Percentiles rank a stretch among this genome's conserved stretches.
phyloP scores from a whole-genome alignment of 1,140 invertebrate species.

The Tetramorium simillimum region DNA sequence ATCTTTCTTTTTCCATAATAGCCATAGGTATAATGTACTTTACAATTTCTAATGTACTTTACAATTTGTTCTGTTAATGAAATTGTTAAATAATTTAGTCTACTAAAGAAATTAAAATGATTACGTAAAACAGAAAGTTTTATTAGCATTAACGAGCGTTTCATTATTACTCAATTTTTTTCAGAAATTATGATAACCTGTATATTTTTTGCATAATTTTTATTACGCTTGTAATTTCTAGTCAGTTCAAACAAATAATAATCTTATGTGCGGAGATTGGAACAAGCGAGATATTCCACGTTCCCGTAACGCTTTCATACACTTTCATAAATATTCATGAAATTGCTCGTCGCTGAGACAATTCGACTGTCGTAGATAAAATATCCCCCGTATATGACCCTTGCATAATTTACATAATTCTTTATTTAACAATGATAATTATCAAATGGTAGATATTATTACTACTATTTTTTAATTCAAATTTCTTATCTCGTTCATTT shows the following conservation, averaged over 20 bases:
- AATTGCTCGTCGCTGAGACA: conserved; percentile 14
- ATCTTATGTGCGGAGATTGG: conserved; percentile 4
- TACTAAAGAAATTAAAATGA: neutral
- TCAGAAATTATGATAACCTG: neutral
- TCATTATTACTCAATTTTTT: neutral
- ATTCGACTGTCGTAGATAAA: conserved; percentile 38
- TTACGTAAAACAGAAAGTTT: neutral
- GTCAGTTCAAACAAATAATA: conserved; percentile 24
- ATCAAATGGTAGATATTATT: neutral
- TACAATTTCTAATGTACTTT: too few relatives aligned
- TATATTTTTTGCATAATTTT: neutral
- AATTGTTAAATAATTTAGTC: conserved; percentile 6
- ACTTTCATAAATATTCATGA: conserved; percentile 46
- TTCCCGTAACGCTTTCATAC: conserved; percentile 33
- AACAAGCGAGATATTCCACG: conserved; percentile 9
- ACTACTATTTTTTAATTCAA: neutral
- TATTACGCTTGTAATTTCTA: conserved; percentile 7
- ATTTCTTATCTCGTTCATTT: neutral
- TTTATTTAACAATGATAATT: conserved; percentile 34
- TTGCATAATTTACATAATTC: conserved; percentile 48
- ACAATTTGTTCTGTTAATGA: neutral
- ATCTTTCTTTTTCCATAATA: neutral
- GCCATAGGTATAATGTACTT: neutral
- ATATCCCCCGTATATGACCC: neutral
- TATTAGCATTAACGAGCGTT: neutral